These are phyloP conservation scores for Gari tellinella DNA, from an alignment of 2,888 invertebrate genomes.

Conservation along the genomic window DNA sequence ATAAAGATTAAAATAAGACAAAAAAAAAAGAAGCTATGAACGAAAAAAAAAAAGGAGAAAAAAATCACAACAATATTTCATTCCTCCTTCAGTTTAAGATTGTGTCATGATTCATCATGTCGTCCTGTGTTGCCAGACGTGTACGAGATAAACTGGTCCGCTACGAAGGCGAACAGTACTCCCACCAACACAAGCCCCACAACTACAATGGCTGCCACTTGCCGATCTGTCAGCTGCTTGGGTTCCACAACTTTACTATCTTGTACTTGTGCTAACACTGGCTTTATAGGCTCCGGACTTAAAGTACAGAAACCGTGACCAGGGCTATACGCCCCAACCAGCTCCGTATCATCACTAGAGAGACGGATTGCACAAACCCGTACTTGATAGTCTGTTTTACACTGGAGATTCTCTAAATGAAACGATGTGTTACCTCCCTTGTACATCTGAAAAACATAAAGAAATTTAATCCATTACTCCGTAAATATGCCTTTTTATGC, in stretches of 20 bases:
- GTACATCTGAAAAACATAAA: constrained; percentile 83
- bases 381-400: constrained; percentile 90
- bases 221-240: constrained; percentile 86
- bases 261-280: constrained; percentile 49
- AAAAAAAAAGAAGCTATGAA: too few relatives aligned
- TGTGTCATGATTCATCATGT: too few relatives aligned
- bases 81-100: too few relatives aligned
- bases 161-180: constrained; percentile 87
- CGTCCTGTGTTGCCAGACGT: constrained; percentile 1
- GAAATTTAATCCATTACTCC: too few relatives aligned
- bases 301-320: constrained; percentile 87
- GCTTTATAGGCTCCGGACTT: constrained; percentile 74
- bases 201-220: constrained; percentile 88
- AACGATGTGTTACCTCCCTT: constrained; percentile 84
- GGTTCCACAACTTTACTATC: constrained; percentile 66
- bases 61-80: too few relatives aligned
- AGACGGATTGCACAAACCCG: constrained; percentile 92
- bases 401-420: constrained; percentile 88
- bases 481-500: too few relatives aligned
- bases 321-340: constrained; percentile 90
- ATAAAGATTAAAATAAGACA: too few relatives aligned
- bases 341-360: constrained; percentile 86
- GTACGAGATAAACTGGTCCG: constrained; percentile 84
- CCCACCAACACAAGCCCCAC: constrained; percentile 88
- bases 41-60: too few relatives aligned